Evolutionary conservation across 2,797 vertebrate species (phyloP).

Genomic region (Parotocinclus haroldoi): DNA sequence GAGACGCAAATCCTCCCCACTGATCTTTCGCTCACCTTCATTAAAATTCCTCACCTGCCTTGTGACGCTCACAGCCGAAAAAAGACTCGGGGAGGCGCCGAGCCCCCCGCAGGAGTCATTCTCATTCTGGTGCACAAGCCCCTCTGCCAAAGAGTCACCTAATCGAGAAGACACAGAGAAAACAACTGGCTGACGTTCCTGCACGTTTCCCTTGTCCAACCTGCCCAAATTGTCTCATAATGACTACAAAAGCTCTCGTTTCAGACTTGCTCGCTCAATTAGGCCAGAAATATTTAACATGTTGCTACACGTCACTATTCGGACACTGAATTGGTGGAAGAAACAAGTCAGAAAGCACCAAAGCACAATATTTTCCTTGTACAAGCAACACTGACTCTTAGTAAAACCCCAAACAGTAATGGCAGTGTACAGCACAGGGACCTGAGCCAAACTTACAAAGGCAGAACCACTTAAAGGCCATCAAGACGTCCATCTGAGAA

Average conservation of each 20-base stretch:
- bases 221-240: slow-evolving; percentile 45
- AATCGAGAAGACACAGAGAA: slow-evolving; percentile 52
- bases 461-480: too few relatives aligned
- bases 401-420: too few relatives aligned
- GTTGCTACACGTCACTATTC: too few relatives aligned
- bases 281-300: slow-evolving; percentile 14
- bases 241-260: slow-evolving; percentile 14
- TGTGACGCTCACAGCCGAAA: slow-evolving; percentile 51
- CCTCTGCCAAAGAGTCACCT: slow-evolving; percentile 53
- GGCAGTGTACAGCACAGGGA: too few relatives aligned
- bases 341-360: too few relatives aligned
- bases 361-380: too few relatives aligned
- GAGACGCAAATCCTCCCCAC: slow-evolving; percentile 39
- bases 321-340: too few relatives aligned
- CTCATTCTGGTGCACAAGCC: slow-evolving; percentile 52
- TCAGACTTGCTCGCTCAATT: slow-evolving; percentile 18
- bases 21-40: slow-evolving; percentile 49
- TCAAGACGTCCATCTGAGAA: too few relatives aligned
- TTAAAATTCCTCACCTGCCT: slow-evolving; percentile 59
- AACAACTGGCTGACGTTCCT: slow-evolving; percentile 32
- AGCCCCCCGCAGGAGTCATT: slow-evolving; percentile 52
- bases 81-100: slow-evolving; percentile 52
- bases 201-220: slow-evolving; percentile 31
- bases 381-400: too few relatives aligned
- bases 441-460: too few relatives aligned